Evolutionary conservation across 2,888 invertebrate species (phyloP), one percentile per base, ranked within the genome.

Genomic region (Deilephila elpenor): DNA sequence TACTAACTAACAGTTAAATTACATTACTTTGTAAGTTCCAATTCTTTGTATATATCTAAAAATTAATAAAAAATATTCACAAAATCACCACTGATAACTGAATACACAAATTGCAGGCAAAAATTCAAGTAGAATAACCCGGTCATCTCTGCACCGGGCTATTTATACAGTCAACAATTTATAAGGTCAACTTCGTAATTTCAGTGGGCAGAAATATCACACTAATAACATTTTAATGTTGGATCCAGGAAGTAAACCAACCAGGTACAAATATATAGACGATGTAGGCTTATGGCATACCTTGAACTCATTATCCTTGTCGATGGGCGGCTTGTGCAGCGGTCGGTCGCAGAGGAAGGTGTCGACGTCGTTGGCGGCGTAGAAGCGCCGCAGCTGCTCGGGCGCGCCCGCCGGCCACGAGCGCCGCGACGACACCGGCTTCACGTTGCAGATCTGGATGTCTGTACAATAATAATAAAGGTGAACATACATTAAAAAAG

Each of bases 251-350:
- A n/a, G n/a, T n/a, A n/a, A n/a, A 25, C 25, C 25, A 25, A 25
- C 1, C 25, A 25, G 25, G 25, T 25, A 25, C 25, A 25, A 32
- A 32, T 32, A 32, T 32, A 5, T 32, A 32, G 3, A 32, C 5
- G 5, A 32, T 32, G 5, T 32, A n/a, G n/a, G 32, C 32, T 2
- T 32, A 32, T 32, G 32, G 32, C 75, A 77, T 86, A 96, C 96
- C 95, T 99, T 99, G 86, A 98, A 98, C 93, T 99, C 99, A 88
- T 99, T 99, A 78, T 98, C 98, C 87, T 98, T 98, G 86, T 99
- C 98, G 7, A 98, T 97, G 70, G 97, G 97, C 19, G 98, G 98
- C 86, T 98, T 98, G 85, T 98, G 98, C 59, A 98, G 95, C 20
- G 98, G 98, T 11, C 99, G 95, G 87, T 99, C 99, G 85, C 97